These are phyloP conservation scores for Coleophora flavipennella DNA, from an alignment of 2,888 invertebrate genomes.

Conservation along the genomic window DNA sequence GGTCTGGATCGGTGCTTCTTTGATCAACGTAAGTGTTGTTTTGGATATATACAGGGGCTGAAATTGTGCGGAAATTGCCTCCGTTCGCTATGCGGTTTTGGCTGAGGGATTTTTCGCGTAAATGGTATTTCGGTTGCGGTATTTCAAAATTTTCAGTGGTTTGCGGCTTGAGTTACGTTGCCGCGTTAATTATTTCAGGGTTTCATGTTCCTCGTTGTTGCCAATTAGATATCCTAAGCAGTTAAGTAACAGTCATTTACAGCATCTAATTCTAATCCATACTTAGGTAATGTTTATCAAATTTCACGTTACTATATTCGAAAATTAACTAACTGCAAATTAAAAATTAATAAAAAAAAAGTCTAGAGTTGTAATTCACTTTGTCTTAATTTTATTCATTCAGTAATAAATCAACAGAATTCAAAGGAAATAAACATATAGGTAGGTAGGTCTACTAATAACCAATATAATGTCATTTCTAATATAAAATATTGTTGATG, in stretches of 20 bases:
- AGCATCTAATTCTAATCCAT: too few relatives aligned
- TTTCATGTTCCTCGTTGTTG: constrained; percentile 14
- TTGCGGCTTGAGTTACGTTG: constrained; percentile 20
- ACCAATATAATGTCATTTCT: too few relatives aligned
- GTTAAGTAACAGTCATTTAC: not conserved
- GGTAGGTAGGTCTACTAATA: too few relatives aligned
- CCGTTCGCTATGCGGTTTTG: constrained; percentile 45
- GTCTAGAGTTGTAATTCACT: too few relatives aligned
- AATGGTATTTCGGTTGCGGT: constrained; percentile 36
- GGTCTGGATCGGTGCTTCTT: constrained; percentile 72
- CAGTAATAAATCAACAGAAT: too few relatives aligned
- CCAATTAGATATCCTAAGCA: constrained; percentile 7
- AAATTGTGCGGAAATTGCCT: constrained; percentile 41
- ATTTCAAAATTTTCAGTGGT: constrained; percentile 44
- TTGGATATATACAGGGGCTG: constrained; percentile 28
- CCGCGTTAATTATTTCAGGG: constrained; percentile 25
- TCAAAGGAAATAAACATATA: too few relatives aligned
- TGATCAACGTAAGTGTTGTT: constrained; percentile 70
- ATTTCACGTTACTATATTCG: too few relatives aligned
- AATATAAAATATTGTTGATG: too few relatives aligned
- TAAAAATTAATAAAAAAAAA: too few relatives aligned
- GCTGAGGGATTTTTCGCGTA: constrained; percentile 37
- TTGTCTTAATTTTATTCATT: too few relatives aligned
- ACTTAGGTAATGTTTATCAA: too few relatives aligned
- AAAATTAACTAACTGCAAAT: too few relatives aligned